Base-by-base conservation (phyloP, 2,888 invertebrate genomes). In the Harmothoe impar region DNA sequence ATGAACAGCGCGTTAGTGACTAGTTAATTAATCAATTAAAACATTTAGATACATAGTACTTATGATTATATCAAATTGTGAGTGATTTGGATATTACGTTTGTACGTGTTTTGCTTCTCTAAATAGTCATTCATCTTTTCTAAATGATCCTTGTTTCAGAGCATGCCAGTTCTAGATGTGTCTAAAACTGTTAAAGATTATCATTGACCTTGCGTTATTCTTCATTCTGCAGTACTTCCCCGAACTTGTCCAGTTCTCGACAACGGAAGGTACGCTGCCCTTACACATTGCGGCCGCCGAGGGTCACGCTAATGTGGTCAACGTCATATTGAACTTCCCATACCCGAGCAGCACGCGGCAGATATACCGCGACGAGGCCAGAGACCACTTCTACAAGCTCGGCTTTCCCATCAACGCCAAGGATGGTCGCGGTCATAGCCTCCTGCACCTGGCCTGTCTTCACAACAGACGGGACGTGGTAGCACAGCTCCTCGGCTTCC, bases 271-370 rank as follows among this genome's bases (percentile, higher is more conserved):
- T 94, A 98, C 98, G 98, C 96, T 98, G 92, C 99, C 99, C 0
- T 96, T 99, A 33, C 99, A 99, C 96, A 98, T 98, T 12, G 98
- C 98, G 77, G 98, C 98, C 92, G 98, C 98, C 94, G 98, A 98
- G 94, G 98, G 98, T 0, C 98, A 98, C 95, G 96, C 97, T 43
- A 95, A 97, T 20, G 96, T 98, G 54, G 97, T 99, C 90, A 97
- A 98, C 91, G 96, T 98, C 90, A 96, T 99, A 20, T 97, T 99
- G 20, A 95, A 95, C 81, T 98, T 97, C 95, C 97, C 97, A 0
- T 99, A 99, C 96, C 98, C 99, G 0, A 96, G 97, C 52, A 96
- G 97, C 93, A 95, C 97, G 94, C 96, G 97, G 92, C 97, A 93
- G 89, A 92, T 94, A 91, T 96, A 91, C 96, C 97, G 97, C 90